These are phyloP conservation scores for Drosophila ustulata DNA, from an alignment of 2,888 invertebrate genomes.

Conservation along the genomic window DNA sequence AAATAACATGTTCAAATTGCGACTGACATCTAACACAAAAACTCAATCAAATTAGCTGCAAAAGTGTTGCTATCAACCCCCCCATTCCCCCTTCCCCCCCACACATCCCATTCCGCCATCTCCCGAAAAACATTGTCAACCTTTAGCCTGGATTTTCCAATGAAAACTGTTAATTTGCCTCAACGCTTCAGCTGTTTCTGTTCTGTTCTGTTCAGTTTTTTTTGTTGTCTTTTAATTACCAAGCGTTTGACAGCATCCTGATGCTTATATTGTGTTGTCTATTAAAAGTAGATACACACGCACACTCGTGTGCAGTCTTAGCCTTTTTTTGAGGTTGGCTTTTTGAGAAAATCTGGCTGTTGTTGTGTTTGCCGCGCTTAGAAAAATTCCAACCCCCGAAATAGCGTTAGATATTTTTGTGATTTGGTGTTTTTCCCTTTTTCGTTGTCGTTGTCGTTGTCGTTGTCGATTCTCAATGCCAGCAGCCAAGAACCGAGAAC, in stretches of 20 bases:
- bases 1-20: slow-evolving; percentile 7
- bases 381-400: slow-evolving; percentile 67
- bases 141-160: slow-evolving; percentile 26
- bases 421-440: slow-evolving; percentile 45
- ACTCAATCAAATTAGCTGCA: slow-evolving; percentile 75
- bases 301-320: slow-evolving; percentile 36
- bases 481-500: slow-evolving; percentile 31
- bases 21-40: slow-evolving; percentile 69
- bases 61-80: slow-evolving; percentile 21
- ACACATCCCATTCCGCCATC: neutral
- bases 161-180: slow-evolving; percentile 59
- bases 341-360: slow-evolving; percentile 30
- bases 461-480: slow-evolving; percentile 26
- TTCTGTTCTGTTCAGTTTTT: neutral
- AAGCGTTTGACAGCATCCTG: slow-evolving; percentile 79
- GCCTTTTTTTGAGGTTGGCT: slow-evolving; percentile 51
- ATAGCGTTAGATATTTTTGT: slow-evolving; percentile 69
- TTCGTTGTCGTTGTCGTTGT: neutral
- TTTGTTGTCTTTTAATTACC: slow-evolving; percentile 68
- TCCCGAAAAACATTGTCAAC: slow-evolving; percentile 3
- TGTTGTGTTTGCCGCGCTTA: slow-evolving; percentile 25
- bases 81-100: neutral
- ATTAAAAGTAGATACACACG: slow-evolving; percentile 40
- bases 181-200: slow-evolving; percentile 33
- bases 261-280: slow-evolving; percentile 64